Evolutionary conservation across 2,888 invertebrate species (phyloP), one percentile per base, ranked within the genome.

Genomic region (Cylloceria caligata): DNA sequence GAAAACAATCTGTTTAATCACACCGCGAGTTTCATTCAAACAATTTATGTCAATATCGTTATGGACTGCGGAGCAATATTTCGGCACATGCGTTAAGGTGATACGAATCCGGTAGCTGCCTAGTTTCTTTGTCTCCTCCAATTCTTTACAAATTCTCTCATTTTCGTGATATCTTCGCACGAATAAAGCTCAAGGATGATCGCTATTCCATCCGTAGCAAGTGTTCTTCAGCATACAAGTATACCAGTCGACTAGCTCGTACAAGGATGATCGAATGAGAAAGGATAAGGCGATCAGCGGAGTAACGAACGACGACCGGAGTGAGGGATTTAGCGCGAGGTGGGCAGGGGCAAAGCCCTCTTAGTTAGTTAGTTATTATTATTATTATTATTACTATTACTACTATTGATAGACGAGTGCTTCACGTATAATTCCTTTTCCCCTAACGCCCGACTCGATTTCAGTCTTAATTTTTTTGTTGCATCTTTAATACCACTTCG

Each of bases 401-500:
- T 45, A 13, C 13, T 24, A 42, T 39, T 42, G 9, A 64, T 13
- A 24, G 6, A 11, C 24, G 7, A 39, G 2, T 16, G 62, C 16
- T 21, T 16, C 30, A 9, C 27, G 47, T 47, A 1, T 30, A 24
- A 52, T 68, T 71, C 16, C 0, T 45, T 77, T 13, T 64, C 45
- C 39, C 47, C 5, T 36, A 27, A 42, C 21, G 42, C 42, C 57
- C 36, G 34, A 34, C 65, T 30, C 55, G 47, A 57, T 57, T 47
- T 9, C 62, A 52, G 19, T 64, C 9, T 24, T 7, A 11, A 49
- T 39, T 77, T 42, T 78, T 62, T 49, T 34, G 5, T 45, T 16
- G 9, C 9, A 34, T 71, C 27, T 57, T 39, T 68, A 13, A 73
- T 49, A 55, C 69, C 74, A 65, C 39, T 52, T n/a, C 24, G 16